phyloP scores from a whole-genome alignment of 2,113 vertebrate species.

The Nyctereutes procyonoides region DNA sequence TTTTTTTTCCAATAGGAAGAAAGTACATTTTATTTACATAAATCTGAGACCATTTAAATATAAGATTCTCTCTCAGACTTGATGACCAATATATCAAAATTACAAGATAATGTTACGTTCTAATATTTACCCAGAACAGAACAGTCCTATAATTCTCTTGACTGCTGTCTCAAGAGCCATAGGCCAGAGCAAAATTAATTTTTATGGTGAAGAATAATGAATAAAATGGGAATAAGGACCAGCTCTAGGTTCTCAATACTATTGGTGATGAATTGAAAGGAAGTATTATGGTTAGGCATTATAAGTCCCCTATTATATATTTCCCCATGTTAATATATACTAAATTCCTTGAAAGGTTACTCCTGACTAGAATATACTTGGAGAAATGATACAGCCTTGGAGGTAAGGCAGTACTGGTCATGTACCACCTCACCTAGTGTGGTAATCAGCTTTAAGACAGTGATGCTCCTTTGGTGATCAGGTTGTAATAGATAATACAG shows the following conservation, averaged over 20 bases:
- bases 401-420: background rate
- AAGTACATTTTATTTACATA: conserved; percentile 2
- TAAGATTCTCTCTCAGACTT: background rate
- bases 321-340: background rate
- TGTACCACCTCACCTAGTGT: background rate
- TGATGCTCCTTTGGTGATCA: background rate
- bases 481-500: background rate
- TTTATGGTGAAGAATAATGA: background rate
- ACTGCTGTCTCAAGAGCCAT: background rate
- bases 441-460: background rate
- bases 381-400: background rate
- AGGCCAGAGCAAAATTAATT: background rate
- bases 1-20: background rate
- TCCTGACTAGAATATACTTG: background rate
- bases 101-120: background rate
- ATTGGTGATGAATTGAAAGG: background rate
- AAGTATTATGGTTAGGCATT: background rate
- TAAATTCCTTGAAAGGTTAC: background rate
- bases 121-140: conserved; percentile 1
- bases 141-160: background rate
- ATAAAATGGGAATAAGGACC: background rate
- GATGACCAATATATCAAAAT: background rate
- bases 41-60: background rate
- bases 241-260: background rate
- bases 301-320: background rate